Evolutionary conservation across 35 echinoderm and acorn worm genomes (phyloP).

Genomic region (Lytechinus pictus): DNA sequence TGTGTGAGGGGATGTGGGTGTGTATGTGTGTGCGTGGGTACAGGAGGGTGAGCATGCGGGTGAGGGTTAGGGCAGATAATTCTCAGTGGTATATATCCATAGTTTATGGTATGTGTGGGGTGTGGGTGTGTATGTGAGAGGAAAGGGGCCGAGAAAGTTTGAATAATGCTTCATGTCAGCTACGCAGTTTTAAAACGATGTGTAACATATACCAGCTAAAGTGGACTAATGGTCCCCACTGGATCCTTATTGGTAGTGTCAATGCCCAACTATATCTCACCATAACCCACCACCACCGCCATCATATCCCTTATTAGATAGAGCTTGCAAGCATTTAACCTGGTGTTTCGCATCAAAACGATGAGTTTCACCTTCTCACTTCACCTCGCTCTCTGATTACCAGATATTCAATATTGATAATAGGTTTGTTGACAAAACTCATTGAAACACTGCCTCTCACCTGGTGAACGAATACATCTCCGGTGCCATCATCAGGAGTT

Average conservation of each 20-base stretch:
- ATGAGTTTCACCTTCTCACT: not conserved
- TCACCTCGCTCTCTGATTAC: not conserved
- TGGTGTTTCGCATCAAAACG: not conserved
- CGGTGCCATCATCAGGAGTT: conserved; percentile 54
- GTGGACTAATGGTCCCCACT: not conserved
- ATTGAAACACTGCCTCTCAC: conserved; percentile 1
- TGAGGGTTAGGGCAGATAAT: too few relatives aligned
- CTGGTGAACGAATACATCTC: conserved; percentile 63
- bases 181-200: not conserved
- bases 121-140: not conserved
- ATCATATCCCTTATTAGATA: not conserved
- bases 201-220: not conserved
- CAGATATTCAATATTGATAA: not conserved
- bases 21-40: too few relatives aligned
- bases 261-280: not conserved
- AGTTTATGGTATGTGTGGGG: not conserved
- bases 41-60: too few relatives aligned
- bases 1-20: too few relatives aligned
- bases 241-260: not conserved
- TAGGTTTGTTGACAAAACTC: not conserved
- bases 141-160: too few relatives aligned
- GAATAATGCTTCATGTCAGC: not conserved
- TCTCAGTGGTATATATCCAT: too few relatives aligned
- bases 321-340: not conserved
- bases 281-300: not conserved